These are phyloP conservation scores for Clinocottus analis DNA, from an alignment of 2,113 vertebrate genomes.

Conservation along the genomic window DNA sequence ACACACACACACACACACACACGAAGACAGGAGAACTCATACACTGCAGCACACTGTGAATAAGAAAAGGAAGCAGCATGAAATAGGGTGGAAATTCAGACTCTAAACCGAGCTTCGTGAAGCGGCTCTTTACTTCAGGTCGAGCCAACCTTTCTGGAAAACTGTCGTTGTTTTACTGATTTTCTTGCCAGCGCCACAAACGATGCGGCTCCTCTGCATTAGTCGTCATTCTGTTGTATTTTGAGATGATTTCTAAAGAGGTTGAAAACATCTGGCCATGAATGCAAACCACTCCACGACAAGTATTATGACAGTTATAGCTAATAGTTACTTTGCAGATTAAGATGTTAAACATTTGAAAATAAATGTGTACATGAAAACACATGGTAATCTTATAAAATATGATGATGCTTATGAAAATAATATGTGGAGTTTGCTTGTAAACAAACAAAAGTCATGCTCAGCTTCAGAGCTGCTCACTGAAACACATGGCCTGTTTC, in stretches of 20 bases:
- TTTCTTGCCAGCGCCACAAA: not conserved
- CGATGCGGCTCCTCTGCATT: not conserved
- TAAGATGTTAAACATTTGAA: not conserved
- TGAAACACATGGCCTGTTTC: not conserved
- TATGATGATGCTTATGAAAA: not conserved
- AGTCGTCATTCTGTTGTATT: not conserved
- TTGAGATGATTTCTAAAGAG: not conserved
- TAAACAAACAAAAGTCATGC: not conserved
- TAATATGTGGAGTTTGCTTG: not conserved
- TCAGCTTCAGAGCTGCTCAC: not conserved
- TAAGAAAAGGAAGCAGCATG: slow-evolving; percentile 52
- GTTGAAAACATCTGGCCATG: not conserved
- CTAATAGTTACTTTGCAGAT: not conserved
- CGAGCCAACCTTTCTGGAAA: not conserved
- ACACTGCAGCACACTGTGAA: slow-evolving; percentile 47
- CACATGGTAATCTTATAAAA: not conserved
- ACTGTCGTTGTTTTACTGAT: not conserved
- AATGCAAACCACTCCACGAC: not conserved
- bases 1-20: slow-evolving; percentile 27
- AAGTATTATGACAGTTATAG: not conserved
- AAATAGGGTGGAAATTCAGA: slow-evolving; percentile 49
- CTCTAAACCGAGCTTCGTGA: not conserved
- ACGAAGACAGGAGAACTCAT: slow-evolving; percentile 28
- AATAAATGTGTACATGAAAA: not conserved
- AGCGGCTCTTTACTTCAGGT: not conserved